These are phyloP conservation scores for Rotaria socialis DNA, from an alignment of 2,888 invertebrate genomes.

Conservation along the genomic window DNA sequence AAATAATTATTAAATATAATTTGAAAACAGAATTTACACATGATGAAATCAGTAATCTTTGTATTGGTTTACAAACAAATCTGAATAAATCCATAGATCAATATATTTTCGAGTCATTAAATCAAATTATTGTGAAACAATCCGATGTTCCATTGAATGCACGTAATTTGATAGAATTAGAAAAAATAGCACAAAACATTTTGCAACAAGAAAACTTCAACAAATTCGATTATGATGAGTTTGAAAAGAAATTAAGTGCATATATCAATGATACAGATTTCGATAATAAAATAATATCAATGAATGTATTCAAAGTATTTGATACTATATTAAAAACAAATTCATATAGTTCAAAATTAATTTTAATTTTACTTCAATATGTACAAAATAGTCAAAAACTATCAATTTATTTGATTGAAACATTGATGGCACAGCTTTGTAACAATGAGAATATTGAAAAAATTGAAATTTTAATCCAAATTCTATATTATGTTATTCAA, in stretches of 20 bases:
- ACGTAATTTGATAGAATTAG: neutral
- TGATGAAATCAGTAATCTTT: neutral
- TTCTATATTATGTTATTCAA: neutral
- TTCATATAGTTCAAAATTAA: neutral
- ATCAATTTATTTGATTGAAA: neutral
- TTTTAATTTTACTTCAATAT: neutral
- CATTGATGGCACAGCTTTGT: neutral
- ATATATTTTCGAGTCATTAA: neutral
- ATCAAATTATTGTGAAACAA: neutral
- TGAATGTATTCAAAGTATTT: neutral
- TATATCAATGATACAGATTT: neutral
- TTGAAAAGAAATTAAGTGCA: neutral
- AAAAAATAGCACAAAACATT: neutral
- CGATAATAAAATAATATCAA: neutral
- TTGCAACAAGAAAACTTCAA: neutral
- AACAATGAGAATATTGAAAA: neutral
- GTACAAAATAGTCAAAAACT: neutral
- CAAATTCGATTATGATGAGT: neutral
- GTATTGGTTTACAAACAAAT: neutral
- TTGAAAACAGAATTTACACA: neutral
- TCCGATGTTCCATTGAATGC: neutral
- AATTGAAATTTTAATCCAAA: neutral
- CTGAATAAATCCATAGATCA: neutral
- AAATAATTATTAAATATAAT: neutral
- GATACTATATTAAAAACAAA: neutral